Evolutionary conservation across 2,113 vertebrate species (phyloP).

Genomic region (Misgurnus anguillicaudatus): DNA sequence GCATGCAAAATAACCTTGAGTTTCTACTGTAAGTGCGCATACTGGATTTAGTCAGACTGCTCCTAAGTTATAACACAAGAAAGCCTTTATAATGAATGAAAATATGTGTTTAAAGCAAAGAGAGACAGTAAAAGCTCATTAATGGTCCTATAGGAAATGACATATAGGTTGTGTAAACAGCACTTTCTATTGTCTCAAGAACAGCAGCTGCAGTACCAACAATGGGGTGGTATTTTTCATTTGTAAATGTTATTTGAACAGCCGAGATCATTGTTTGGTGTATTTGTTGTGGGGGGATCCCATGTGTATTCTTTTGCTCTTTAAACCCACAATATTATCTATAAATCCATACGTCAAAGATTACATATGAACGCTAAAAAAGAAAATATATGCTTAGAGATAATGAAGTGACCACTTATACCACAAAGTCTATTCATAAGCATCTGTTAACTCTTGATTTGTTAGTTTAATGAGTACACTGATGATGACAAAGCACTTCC

Average conservation of each 20-base stretch:
- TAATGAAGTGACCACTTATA: not conserved
- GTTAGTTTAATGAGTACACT: conserved; percentile 2
- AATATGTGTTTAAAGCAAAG: not conserved
- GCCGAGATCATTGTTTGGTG: not conserved
- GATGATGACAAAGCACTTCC: not conserved
- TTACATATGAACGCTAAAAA: not conserved
- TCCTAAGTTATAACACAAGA: not conserved
- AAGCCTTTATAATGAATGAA: not conserved
- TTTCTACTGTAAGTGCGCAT: not conserved
- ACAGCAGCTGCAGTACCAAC: conserved; percentile 23
- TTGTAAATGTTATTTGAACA: conserved; percentile 36
- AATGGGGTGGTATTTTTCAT: not conserved
- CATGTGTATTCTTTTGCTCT: not conserved
- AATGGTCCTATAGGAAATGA: conserved; percentile 17
- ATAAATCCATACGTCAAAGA: conserved; percentile 19
- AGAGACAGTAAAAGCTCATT: conserved; percentile 10
- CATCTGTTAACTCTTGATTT: conserved; percentile 27
- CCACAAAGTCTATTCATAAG: not conserved
- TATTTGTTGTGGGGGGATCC: not conserved
- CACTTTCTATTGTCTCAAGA: conserved; percentile 20
- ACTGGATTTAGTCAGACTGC: not conserved
- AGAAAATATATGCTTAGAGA: not conserved
- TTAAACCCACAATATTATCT: not conserved
- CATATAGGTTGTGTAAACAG: conserved; percentile 28
- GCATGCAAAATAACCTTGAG: not conserved